A percentile compares a stretch with the other conserved stretches of the same genome.
Evolutionary conservation across 2,888 invertebrate genomes (phyloP).

Genomic region (Lacanobia oleracea): DNA sequence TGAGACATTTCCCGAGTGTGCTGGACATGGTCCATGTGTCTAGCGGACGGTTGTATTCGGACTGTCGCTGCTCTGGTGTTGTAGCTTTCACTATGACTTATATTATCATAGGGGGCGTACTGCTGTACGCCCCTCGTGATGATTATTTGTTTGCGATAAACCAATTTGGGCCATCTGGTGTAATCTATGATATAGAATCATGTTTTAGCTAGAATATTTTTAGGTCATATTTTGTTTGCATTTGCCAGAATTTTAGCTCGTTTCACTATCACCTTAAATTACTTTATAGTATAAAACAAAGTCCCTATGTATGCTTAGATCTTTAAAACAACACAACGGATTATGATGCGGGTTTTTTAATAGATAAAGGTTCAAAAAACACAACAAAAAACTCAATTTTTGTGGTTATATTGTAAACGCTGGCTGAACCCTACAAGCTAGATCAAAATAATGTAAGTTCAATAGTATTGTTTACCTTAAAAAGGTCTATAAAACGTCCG

Average conservation of each 20-base stretch:
- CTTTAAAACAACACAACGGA: no score
- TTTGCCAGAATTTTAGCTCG: no score
- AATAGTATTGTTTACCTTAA: no score
- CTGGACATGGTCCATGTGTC: conserved; percentile 76
- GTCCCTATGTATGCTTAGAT: no score
- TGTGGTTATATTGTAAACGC: no score
- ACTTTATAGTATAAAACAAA: no score
- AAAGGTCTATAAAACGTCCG: no score
- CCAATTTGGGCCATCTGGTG: conserved; percentile 53
- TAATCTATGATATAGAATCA: neutral
- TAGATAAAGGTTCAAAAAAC: no score
- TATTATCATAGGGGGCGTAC: conserved; percentile 59
- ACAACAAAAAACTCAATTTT: no score
- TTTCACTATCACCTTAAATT: no score
- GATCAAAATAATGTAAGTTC: no score
- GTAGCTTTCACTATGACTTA: neutral
- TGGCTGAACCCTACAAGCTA: no score
- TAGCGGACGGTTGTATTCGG: conserved; percentile 37
- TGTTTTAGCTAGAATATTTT: conserved; percentile 17
- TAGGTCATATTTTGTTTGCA: conserved; percentile 5
- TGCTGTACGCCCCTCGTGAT: conserved; percentile 54
- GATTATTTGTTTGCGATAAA: conserved; percentile 13
- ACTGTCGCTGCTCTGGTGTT: conserved; percentile 47
- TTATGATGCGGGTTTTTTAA: neutral
- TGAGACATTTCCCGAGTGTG: conserved; percentile 67